Conservation (phyloP, 2,113 vertebrate genomes). For the Philantomba maxwellii region DNA sequence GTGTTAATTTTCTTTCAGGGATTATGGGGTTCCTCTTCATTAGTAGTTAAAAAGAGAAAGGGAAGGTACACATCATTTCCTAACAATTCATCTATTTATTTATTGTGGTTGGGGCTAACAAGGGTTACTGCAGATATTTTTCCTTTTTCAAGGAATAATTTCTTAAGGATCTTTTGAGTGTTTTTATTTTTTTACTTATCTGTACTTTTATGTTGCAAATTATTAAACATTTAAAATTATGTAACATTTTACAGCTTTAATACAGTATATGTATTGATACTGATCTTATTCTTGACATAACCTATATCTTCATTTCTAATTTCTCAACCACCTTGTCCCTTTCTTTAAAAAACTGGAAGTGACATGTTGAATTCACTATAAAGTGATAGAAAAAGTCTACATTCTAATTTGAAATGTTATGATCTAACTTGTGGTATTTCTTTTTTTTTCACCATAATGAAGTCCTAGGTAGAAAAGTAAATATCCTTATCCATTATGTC, state of each 20-base stretch:
- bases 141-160: not conserved
- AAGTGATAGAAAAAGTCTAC: not conserved
- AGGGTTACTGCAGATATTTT: not conserved
- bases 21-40: not conserved
- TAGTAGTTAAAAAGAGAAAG: not conserved
- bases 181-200: not conserved
- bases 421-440: not conserved
- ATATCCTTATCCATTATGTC: not conserved
- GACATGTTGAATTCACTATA: conserved; percentile 19
- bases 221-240: conserved; percentile 5
- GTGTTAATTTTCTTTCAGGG: not conserved
- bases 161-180: not conserved
- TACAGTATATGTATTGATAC: not conserved
- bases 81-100: not conserved
- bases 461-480: not conserved
- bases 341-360: not conserved
- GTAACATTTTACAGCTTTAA: not conserved
- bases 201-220: not conserved
- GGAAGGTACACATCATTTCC: not conserved
- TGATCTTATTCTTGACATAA: conserved; percentile 14
- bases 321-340: not conserved
- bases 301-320: not conserved
- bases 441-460: conserved; percentile 8
- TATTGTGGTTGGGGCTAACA: not conserved
- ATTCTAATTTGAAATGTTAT: not conserved